Evolutionary conservation across 2,797 vertebrate genomes (phyloP), one percentile per base, ranked within the genome.

Genomic region (Pseudochaenichthys georgianus): DNA sequence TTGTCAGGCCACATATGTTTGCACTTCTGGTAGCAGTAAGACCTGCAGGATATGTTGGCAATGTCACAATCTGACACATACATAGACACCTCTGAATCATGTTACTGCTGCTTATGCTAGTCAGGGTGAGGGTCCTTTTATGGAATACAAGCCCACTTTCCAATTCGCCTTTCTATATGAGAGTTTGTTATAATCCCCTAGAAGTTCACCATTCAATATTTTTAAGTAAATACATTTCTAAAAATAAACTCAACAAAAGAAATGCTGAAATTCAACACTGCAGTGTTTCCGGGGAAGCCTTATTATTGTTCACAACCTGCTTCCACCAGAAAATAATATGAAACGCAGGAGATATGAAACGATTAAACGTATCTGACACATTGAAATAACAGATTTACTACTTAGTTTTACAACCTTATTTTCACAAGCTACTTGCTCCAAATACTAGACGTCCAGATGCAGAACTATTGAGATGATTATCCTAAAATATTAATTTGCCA

Each of bases 281-380:
- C 28, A 45, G 11, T 38, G 28, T 78, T 59, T 19, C n/a, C 59
- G 16, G 16, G n/a, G 28, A 23, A 58, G 64, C 59, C 28, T 47
- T 60, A 54, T 55, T 60, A 65, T 41, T 66, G 63, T 42, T 70
- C 19, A 46, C 19, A 83, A 69, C 66, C 52, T 41, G 67, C 59
- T 51, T n/a, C 43, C 70, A 43, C 47, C 58, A 54, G 13, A 38
- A 63, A 68, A 75, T 16, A 43, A 73, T 43, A 54, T 19, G 55
- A 69, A 64, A 68, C 52, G 57, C 43, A 17, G 9, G 28, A 55
- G 28, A 73, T 53, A 61, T 65, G 59, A 77, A 58, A 68, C 58
- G 70, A 74, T 80, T 67, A 48, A 84, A 68, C 50, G 52, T 65
- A 71, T 80, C 66, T 67, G 57, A 77, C 48, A 59, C 42, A 50